Percentiles rank a stretch among this genome's conserved stretches.
Conservation (phyloP, 2,797 vertebrate genomes). For the Aeoliscus strigatus region DNA sequence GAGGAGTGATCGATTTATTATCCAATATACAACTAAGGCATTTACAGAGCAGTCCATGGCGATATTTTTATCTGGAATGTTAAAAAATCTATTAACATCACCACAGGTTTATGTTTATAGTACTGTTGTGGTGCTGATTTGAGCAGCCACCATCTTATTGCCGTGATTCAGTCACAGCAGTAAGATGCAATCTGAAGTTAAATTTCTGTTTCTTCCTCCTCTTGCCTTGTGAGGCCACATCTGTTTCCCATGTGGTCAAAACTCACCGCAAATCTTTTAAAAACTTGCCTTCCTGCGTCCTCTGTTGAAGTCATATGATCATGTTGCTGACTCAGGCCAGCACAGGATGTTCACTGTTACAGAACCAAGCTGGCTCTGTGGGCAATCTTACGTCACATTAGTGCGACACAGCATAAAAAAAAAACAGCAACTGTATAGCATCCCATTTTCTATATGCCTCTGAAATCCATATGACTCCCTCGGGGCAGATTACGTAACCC, state of each 20-base stretch:
- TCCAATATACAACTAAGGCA: slow-evolving; percentile 33
- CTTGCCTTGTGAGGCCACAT: background rate
- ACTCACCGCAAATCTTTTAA: no score
- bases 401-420: no score
- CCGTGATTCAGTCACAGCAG: no score
- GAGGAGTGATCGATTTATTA: slow-evolving; percentile 38
- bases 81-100: slow-evolving; percentile 25
- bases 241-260: no score
- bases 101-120: background rate
- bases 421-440: background rate
- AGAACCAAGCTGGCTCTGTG: slow-evolving; percentile 1
- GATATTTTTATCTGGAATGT: slow-evolving; percentile 31
- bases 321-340: slow-evolving; percentile 52
- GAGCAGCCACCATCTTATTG: slow-evolving; percentile 10
- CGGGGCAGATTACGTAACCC: slow-evolving; percentile 30
- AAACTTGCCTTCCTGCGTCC: no score
- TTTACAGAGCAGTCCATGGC: slow-evolving; percentile 7
- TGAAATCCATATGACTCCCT: slow-evolving; percentile 18
- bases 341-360: slow-evolving; percentile 33
- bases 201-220: background rate
- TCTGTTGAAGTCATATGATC: slow-evolving; percentile 49
- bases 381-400: slow-evolving; percentile 47
- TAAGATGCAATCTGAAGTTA: no score
- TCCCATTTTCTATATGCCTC: slow-evolving; percentile 43
- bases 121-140: slow-evolving; percentile 13